Evolutionary conservation across 2,797 vertebrate species (phyloP).

Genomic region (Pseudocheirus occidentalis): DNA sequence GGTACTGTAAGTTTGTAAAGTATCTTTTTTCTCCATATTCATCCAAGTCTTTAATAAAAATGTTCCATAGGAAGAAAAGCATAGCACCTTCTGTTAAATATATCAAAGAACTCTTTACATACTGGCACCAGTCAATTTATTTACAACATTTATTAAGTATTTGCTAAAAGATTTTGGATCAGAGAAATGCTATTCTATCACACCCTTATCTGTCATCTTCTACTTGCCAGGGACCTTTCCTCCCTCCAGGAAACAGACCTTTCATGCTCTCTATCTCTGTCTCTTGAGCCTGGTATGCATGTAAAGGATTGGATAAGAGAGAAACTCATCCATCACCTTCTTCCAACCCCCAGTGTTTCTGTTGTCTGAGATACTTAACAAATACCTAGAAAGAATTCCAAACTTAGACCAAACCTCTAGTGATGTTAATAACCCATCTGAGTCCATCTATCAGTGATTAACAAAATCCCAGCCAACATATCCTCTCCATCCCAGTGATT

Average conservation of each 20-base stretch:
- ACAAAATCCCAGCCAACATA: neutral
- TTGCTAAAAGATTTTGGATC: neutral
- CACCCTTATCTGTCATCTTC: neutral
- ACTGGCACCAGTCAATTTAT: neutral
- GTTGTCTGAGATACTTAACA: neutral
- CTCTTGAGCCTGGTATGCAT: neutral
- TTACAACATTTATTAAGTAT: neutral
- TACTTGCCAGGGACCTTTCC: neutral
- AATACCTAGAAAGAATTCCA: neutral
- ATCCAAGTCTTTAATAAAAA: neutral
- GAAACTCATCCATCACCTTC: neutral
- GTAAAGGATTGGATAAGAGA: neutral
- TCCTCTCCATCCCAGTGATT: neutral
- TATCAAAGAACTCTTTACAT: too few species aligned
- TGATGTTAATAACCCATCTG: neutral
- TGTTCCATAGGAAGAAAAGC: neutral
- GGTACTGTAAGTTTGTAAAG: neutral
- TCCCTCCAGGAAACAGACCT: neutral
- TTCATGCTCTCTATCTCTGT: neutral
- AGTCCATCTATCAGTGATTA: neutral
- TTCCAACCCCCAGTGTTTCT: neutral
- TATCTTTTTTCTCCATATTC: neutral
- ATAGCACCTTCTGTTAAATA: neutral
- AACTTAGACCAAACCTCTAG: neutral
- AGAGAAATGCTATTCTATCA: neutral